phyloP scores from a whole-genome alignment of 1,140 invertebrate species.

The Pectinophora gossypiella region DNA sequence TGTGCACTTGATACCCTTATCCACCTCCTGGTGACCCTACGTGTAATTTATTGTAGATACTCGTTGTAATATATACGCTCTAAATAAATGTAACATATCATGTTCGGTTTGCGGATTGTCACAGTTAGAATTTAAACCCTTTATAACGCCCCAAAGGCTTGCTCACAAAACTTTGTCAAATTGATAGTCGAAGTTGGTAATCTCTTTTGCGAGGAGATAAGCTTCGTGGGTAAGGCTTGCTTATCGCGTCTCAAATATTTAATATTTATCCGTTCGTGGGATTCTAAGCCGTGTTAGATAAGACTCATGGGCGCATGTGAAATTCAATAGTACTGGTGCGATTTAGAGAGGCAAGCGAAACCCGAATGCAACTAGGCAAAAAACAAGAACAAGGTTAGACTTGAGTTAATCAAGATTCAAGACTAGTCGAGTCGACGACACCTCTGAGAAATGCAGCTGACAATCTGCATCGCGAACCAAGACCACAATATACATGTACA shows the following conservation, averaged over 20 bases:
- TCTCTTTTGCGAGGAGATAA: constrained; percentile 46
- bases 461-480: no score
- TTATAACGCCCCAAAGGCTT: constrained; percentile 4
- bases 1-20: no score
- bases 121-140: neutral
- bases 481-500: no score
- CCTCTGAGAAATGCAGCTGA: neutral
- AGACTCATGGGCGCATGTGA: constrained; percentile 7
- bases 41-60: no score
- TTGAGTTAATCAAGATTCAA: constrained; percentile 2
- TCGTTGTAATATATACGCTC: no score
- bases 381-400: constrained; percentile 1
- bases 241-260: constrained; percentile 45
- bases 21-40: no score
- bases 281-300: constrained; percentile 20
- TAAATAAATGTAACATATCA: no score
- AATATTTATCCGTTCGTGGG: constrained; percentile 28
- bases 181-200: constrained; percentile 49
- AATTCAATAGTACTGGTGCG: neutral
- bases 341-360: neutral
- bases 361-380: neutral
- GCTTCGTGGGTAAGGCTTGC: constrained; percentile 35
- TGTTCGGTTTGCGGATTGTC: no score
- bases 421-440: neutral
- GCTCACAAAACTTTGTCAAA: constrained; percentile 36